Base-by-base conservation (phyloP, 1,140 invertebrate genomes). In the Caenorhabditis brenneri region DNA sequence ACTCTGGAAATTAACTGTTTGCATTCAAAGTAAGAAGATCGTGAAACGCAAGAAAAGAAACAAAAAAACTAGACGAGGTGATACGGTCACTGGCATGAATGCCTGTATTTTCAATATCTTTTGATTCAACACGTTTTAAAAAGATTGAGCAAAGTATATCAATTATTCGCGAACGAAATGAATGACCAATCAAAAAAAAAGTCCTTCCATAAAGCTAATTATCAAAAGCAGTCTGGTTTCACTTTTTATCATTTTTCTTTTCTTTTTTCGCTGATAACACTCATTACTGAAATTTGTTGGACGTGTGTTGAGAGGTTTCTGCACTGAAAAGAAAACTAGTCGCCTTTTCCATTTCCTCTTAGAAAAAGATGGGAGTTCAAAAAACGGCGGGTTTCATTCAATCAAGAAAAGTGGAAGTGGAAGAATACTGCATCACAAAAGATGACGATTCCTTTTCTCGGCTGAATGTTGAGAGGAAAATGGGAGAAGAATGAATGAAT, bases 391-490 rank as follows among this genome's bases (percentile, higher is more conserved):
- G 2, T 36, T 65, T 19, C 16, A 65, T 65, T 65, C 58, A 33
- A 65, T 65, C 58, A 65, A 65, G 58, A 65, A 29, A 36, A 65
- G 58, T 65, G 58, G 58, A 65, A 65, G 58, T 65, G 58, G 53
- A 55, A 55, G 53, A 55, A 55, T 55, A 9, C 53, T 55, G 53
- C 53, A 55, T 6, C 19, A 65, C 58, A 65, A 36, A n/a, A n/a
- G 16, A 65, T 33, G 33, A 65, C n/a, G 48, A 51, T 51, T 51
- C 48, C n/a, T 51, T 51, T 51, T n/a, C 19, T 51, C 6, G 15
- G 15, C 19, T 2, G 16, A 16, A 65, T 10, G 58, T 31, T 3
- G 58, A 65, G 16, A 6, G 15, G 9, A 36, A 36, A 22, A 33
- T n/a, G 7, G 29, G 29, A 29, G 27, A 58, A 65, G 24, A 65